Evolutionary conservation across 2,888 invertebrate genomes (phyloP), one percentile per base, ranked within the genome.

Genomic region (Beris morrisii): DNA sequence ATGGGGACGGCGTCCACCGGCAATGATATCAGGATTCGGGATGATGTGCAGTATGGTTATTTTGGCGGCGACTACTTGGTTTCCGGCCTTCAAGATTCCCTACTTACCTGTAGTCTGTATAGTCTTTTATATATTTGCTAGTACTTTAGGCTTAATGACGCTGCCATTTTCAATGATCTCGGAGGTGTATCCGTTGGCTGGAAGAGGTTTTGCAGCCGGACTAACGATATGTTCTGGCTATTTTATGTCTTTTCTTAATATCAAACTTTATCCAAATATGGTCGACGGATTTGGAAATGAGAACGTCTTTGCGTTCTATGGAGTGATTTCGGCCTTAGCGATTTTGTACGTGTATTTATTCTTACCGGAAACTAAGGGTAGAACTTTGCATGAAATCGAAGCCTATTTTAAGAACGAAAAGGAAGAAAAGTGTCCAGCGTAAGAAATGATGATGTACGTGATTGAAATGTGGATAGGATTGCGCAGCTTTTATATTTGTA

Each of bases 151-250:
- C 0, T 71, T 80, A 3, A 79, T 87, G 11, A 88, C 89, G 0
- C 74, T 91, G 58, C 90, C 90, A 0, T 91, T 90, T 86, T 86
- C 88, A 38, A 86, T 91, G 85, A 87, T 88, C 70, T 89, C 89
- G 0, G 91, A 91, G 78, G 81, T 91, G 0, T 90, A 89, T 73
- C 84, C 89, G 1, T 83, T 84, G 1, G 83, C 82, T 66, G 83
- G 84, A 0, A 81, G 88, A 43, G 89, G 88, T 0, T 74, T 88
- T 0, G 89, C 89, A 0, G 86, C 89, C 0, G 89, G 89, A 0
- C 81, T 88, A 9, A 85, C 87, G 58, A 84, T 88, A 1, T 85
- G 86, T n/a, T 84, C 86, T 38, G 85, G 86, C 0, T 89, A 87
- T 73, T 74, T 84, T 5, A 82, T 87, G 2, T 86, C 87, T 69